Evolutionary conservation across 2,888 invertebrate genomes (phyloP).

Genomic region (Heliconius erato): DNA sequence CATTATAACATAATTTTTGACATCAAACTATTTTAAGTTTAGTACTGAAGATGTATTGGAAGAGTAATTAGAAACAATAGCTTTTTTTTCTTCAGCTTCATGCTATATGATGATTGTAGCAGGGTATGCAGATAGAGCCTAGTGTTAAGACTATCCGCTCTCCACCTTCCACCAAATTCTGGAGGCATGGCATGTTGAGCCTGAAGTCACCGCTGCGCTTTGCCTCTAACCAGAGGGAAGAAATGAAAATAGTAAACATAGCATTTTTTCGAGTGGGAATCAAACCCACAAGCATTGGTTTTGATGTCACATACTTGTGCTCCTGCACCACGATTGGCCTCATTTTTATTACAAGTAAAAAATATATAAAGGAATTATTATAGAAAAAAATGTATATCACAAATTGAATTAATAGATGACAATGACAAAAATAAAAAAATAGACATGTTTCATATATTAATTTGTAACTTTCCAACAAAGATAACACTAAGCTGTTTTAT

Average conservation of each 20-base stretch:
- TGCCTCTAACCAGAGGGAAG: background rate
- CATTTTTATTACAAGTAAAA: background rate
- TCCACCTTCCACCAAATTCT: background rate
- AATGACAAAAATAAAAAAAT: no score
- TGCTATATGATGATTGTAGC: background rate
- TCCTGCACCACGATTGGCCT: no score
- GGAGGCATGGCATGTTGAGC: background rate
- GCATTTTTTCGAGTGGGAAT: no score
- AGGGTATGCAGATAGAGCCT: background rate
- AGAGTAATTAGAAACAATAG: background rate
- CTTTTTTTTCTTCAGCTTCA: background rate
- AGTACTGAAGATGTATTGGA: background rate
- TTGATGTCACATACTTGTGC: no score
- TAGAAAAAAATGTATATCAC: background rate
- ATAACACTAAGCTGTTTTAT: conserved; percentile 24
- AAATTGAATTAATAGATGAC: background rate
- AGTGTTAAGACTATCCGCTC: background rate
- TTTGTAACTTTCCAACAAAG: conserved; percentile 9
- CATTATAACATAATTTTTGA: background rate
- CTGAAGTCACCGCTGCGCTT: background rate
- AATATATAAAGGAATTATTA: background rate
- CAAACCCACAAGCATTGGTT: no score
- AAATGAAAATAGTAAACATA: no score
- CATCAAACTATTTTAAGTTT: background rate
- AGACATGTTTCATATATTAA: background rate